A percentile compares a stretch with the other conserved stretches of the same genome.
phyloP scores from a whole-genome alignment of 1,140 invertebrate genomes.

The Drosophila santomea region DNA sequence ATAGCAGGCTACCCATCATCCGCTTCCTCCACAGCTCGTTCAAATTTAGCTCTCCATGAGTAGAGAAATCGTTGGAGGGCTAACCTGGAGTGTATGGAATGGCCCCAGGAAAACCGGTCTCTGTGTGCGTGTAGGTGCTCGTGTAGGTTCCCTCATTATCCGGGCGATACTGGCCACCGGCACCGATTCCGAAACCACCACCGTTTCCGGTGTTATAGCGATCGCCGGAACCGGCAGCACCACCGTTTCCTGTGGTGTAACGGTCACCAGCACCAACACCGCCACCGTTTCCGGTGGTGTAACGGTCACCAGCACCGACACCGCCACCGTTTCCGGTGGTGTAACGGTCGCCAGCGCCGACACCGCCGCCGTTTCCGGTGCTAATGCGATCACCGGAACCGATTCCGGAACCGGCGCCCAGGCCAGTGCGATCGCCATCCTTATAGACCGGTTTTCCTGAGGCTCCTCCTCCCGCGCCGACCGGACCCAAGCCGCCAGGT shows the following conservation, averaged over 20 bases:
- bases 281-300: slow-evolving; percentile 25
- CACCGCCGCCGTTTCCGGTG: slow-evolving; percentile 34
- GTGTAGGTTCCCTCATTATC: slow-evolving; percentile 56
- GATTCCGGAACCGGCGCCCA: slow-evolving; percentile 46
- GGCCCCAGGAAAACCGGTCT: slow-evolving; percentile 84
- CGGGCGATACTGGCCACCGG: slow-evolving; percentile 41
- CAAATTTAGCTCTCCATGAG: slow-evolving; percentile 63
- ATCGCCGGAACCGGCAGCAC: slow-evolving; percentile 20
- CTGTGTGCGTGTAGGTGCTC: slow-evolving; percentile 48
- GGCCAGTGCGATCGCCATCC: slow-evolving; percentile 58
- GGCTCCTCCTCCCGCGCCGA: slow-evolving; percentile 68
- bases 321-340: slow-evolving; percentile 38
- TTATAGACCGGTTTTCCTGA: slow-evolving; percentile 77
- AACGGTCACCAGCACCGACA: slow-evolving; percentile 25
- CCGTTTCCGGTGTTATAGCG: slow-evolving; percentile 37
- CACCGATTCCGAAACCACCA: slow-evolving; percentile 35
- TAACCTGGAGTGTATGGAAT: slow-evolving; percentile 77
- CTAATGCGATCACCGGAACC: slow-evolving; percentile 42
- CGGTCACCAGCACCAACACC: slow-evolving; percentile 29
- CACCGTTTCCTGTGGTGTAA: slow-evolving; percentile 23
- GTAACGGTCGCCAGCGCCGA: slow-evolving; percentile 26
- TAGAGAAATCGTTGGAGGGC: slow-evolving; percentile 55
- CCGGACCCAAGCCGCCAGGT: slow-evolving; percentile 56
- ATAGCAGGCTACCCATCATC: background rate
- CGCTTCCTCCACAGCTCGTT: slow-evolving; percentile 46